Evolutionary conservation across 1,140 invertebrate species (phyloP), one percentile per base, ranked within the genome.

Genomic region (Ceratitis capitata): DNA sequence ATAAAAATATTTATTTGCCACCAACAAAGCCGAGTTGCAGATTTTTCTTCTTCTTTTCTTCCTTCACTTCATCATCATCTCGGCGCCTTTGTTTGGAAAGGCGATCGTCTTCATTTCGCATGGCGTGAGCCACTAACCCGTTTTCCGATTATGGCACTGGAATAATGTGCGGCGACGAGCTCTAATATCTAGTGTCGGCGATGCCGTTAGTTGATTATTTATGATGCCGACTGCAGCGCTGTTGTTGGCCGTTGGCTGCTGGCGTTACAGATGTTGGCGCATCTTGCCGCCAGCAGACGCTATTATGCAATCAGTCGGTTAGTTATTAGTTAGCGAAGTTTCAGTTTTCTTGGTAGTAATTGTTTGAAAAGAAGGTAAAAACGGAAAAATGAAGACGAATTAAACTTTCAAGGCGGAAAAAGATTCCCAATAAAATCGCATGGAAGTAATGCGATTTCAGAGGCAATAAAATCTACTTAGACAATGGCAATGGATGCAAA

Each of bases 71-170:
- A 19, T 35, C 51, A 56, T 56, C 51, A n/a, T n/a, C n/a, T n/a
- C n/a, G n/a, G n/a, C n/a, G 51, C 51, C 61, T 69, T 35, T 69
- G 61, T 39, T n/a, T 69, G 61, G 61, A 35, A 69, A 69, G 61
- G 61, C 61, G 61, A 69, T 69, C 61, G 61, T 69, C 61, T 69
- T 69, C 61, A 32, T 39, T 69, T 69, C 61, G 61, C 61, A 32
- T 39, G 35, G 35, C 61, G 61, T 39, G 61, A 69, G 32, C 61
- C 32, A 69, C 61, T 69, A 69, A 69, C 61, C 61, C 61, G 61
- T 69, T 69, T 69, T 69, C 61, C 19, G 61, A 69, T 69, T 69
- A 69, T 69, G 32, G 61, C 61, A 69, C 32, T 69, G 61, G 61
- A 69, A 69, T 32, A 39, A 69, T 39, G 16, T 32, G 61, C 61